phyloP scores from a whole-genome alignment of 2,888 invertebrate genomes.

The Orthosia gothica region DNA sequence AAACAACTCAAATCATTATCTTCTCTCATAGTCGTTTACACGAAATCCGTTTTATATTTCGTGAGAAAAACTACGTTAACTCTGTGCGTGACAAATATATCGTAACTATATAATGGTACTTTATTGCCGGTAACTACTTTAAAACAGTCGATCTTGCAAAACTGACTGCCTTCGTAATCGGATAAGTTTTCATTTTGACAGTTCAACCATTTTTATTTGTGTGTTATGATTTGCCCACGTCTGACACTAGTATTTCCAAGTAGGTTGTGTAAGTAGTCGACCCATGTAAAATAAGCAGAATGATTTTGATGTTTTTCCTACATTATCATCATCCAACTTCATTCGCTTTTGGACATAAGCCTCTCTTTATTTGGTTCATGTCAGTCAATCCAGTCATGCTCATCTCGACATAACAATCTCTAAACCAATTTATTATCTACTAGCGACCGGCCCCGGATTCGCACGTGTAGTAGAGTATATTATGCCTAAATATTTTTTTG shows the following conservation, averaged over 20 bases:
- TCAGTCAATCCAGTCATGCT: too few relatives aligned
- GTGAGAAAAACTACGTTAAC: slow-evolving; percentile 11
- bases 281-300: too few relatives aligned
- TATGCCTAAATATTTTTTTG: too few relatives aligned
- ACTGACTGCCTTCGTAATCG: slow-evolving; percentile 18
- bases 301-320: too few relatives aligned
- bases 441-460: too few relatives aligned
- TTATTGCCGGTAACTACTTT: slow-evolving; percentile 25
- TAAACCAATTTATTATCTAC: too few relatives aligned
- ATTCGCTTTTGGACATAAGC: too few relatives aligned
- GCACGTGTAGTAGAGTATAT: too few relatives aligned
- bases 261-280: too few relatives aligned
- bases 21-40: slow-evolving; percentile 13
- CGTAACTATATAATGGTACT: slow-evolving; percentile 30
- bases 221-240: background rate
- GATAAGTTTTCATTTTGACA: slow-evolving; percentile 36
- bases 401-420: too few relatives aligned
- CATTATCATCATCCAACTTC: too few relatives aligned
- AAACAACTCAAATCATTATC: background rate
- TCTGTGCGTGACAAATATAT: slow-evolving; percentile 33
- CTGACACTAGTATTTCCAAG: background rate
- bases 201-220: background rate
- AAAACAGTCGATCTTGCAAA: slow-evolving; percentile 17
- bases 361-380: too few relatives aligned
- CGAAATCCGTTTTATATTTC: slow-evolving; percentile 6